phyloP scores from a whole-genome alignment of 2,113 vertebrate genomes.

The Penelope pileata region DNA sequence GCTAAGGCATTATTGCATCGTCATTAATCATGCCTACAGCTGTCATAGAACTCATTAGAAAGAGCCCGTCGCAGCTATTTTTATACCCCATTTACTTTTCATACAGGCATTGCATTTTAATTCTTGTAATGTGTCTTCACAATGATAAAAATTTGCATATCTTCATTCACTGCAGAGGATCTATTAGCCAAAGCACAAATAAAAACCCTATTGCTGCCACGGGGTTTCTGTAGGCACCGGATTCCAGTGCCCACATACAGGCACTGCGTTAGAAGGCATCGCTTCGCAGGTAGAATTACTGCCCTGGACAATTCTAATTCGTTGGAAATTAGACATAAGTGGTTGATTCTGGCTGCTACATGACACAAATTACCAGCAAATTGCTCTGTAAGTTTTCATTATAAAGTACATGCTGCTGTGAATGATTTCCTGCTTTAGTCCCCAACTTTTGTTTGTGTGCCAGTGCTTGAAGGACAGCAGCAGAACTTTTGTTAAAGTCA shows the following conservation, averaged over 20 bases:
- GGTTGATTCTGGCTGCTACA: constrained; percentile 17
- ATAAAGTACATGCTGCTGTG: neutral
- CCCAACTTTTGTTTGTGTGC: neutral
- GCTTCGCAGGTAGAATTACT: constrained; percentile 7
- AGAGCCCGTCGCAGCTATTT: constrained; percentile 39
- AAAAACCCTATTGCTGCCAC: neutral
- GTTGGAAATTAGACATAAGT: constrained; percentile 33
- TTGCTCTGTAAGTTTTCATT: constrained; percentile 48
- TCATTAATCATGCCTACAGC: constrained; percentile 47
- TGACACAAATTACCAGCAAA: constrained; percentile 34
- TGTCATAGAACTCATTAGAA: constrained; percentile 24
- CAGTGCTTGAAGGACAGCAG: neutral
- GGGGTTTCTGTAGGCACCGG: neutral
- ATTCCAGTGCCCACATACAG: neutral
- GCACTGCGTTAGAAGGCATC: neutral
- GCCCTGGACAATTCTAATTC: constrained; percentile 10
- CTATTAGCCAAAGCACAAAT: neutral
- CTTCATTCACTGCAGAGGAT: neutral
- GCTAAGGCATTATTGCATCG: neutral
- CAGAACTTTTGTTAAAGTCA: neutral
- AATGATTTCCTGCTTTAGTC: neutral
- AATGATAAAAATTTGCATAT: constrained; percentile 16
- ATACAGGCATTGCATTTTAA: constrained; percentile 37
- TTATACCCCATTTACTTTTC: constrained; percentile 34
- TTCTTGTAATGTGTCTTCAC: constrained; percentile 21